Base-by-base conservation (phyloP, 2,888 invertebrate species). In the Tillus elongatus region DNA sequence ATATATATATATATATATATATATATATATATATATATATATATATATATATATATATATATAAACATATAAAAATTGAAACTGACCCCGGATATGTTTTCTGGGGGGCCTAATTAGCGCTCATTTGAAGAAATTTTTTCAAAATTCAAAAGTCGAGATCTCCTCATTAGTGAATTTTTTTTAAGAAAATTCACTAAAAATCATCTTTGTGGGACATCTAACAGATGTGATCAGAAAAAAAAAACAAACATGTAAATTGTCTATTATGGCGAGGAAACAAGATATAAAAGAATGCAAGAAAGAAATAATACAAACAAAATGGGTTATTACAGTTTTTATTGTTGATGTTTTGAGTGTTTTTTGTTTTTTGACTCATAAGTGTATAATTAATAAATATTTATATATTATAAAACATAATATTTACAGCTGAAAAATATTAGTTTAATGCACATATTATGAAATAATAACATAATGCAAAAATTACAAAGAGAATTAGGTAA, bases 341-440 rank as follows among this genome's bases (percentile, higher is more conserved):
- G 49, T 53, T 57, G 53, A 57, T 52, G 55, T 57, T 53, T 53
- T 42, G 47, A 50, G 50, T 49, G 49, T 52, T 51, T 45, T 52
- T 50, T 39, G 31, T 35, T 24, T 29, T 19, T 19, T n/a, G 46
- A 50, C 46, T 53, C 50, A 53, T 51, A 56, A 51, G 58, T 59
- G 58, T 56, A 58, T 53, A 54, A 57, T 62, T 61, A 62, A 62
- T 63, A 63, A 61, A 62, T 64, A 64, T 57, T 57, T 58, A 53
- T 59, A 59, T 63, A 60, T 58, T 63, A 61, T 63, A 64, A 63
- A 64, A 63, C 63, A 62, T 60, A 63, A 63, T 64, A 64, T 64
- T 51, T 64, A 64, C 64, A 63, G 54, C 58, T 52, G 57, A 54
- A 50, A 58, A 57, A 48, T 53, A 60, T 62, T 63, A 61, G 59